A percentile compares a stretch with the other conserved stretches of the same genome.
These are phyloP conservation scores for Acheta domesticus DNA, from an alignment of 2,888 invertebrate genomes.

Conservation along the genomic window DNA sequence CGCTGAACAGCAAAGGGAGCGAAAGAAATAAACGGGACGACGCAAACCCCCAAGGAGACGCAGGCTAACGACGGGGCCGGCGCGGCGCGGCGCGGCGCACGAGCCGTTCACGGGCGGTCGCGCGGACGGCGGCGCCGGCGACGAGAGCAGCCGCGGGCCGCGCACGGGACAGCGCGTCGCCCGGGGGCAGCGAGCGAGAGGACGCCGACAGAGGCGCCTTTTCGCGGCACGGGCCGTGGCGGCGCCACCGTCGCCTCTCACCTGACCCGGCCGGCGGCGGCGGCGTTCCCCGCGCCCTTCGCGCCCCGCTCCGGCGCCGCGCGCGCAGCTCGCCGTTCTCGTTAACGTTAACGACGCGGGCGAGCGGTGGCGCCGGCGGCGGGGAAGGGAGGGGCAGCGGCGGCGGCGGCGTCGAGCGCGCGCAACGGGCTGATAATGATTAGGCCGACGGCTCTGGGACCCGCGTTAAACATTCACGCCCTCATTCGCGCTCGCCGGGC, in stretches of 20 bases:
- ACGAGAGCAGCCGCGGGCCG: not conserved
- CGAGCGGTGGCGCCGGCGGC: not conserved
- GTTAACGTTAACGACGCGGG: not conserved
- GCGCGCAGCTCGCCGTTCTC: not conserved
- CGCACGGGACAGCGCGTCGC: not conserved
- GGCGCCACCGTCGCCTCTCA: not conserved
- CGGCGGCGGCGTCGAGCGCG: not conserved
- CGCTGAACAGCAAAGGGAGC: no score
- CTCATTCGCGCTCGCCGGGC: not conserved
- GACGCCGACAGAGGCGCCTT: not conserved
- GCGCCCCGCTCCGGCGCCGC: not conserved
- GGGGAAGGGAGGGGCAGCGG: not conserved
- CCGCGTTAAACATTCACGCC: not conserved
- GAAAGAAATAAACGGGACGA: not conserved
- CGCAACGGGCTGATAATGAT: constrained; percentile 7
- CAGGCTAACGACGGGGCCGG: not conserved
- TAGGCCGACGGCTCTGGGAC: not conserved
- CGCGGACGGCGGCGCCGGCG: not conserved
- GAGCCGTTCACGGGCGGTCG: not conserved
- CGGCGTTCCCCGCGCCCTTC: not conserved
- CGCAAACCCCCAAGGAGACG: not conserved
- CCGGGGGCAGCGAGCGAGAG: not conserved
- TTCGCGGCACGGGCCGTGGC: not conserved
- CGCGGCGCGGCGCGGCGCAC: not conserved
- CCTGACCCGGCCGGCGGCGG: not conserved